Percentiles rank a stretch among this genome's conserved stretches.
Conservation (phyloP, 23 tunicate species). For the Ascidia mentula region DNA sequence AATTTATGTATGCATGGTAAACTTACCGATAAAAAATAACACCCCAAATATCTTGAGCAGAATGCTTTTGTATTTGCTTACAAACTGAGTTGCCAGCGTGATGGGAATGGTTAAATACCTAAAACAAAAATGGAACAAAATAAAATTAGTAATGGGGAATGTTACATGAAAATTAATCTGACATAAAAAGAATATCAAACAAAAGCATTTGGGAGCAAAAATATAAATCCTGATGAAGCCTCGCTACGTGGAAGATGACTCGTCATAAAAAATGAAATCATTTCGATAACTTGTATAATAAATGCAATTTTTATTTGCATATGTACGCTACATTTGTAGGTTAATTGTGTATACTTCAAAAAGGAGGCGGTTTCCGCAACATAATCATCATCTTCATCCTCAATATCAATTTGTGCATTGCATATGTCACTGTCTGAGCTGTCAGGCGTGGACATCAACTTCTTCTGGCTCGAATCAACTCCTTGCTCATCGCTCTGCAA, state of each 20-base stretch:
- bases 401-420: neutral
- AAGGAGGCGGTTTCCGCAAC: neutral
- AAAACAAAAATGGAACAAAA: too few species aligned
- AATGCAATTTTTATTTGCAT: too few species aligned
- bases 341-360: neutral
- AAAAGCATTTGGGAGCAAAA: too few species aligned
- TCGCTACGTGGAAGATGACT: too few species aligned
- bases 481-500: constrained; percentile 23
- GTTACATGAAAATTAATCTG: too few species aligned
- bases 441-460: constrained; percentile 32
- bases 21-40: neutral
- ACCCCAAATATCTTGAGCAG: neutral
- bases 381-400: neutral
- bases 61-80: neutral
- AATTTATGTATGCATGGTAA: too few species aligned
- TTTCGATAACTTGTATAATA: too few species aligned
- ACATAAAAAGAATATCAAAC: too few species aligned
- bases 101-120: neutral
- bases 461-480: constrained; percentile 34
- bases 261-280: too few species aligned
- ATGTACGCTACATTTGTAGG: too few species aligned
- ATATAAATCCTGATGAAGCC: too few species aligned
- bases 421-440: constrained; percentile 8
- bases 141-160: too few species aligned
- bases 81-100: neutral